Base-by-base conservation (phyloP, 2,797 vertebrate genomes). In the Myotis pilosus region DNA sequence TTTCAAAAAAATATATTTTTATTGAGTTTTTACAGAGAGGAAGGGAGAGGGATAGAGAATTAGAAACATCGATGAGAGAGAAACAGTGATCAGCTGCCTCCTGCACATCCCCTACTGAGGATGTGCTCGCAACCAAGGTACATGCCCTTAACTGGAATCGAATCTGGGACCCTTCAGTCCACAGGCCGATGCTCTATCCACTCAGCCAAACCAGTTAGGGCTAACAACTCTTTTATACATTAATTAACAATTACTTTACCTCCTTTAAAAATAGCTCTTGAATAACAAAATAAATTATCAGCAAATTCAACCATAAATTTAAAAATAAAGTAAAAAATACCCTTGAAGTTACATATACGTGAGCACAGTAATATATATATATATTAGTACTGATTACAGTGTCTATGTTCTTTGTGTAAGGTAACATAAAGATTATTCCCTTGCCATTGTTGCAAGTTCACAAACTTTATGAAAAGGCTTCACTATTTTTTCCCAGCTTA, bases 251-350 rank as follows among this genome's bases (percentile, higher is more conserved):
- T 8, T 82, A 1, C 71, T 94, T 95, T 92, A 71, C 74, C 92
- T 92, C 89, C 80, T 83, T 94, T 95, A 92, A 91, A 78, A 95
- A 89, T 68, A 57, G 57, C 28, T 95, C 62, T 81, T 89, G 66
- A 93, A 74, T 64, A 81, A 94, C 66, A 96, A 95, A 94, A 93
- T 89, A 90, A 95, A 92, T 94, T 90, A 94, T 53, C 19, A 84
- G 84, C 51, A 92, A 93, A 75, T 75, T 82, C 47, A 78, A 94
- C 33, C 80, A 96, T 83, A 94, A 84, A 79, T 94, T 94, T 71
- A 89, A 93, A 87, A 83, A 93, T 69, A 53, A 82, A 86, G 49
- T 23, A 17, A 78, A 53, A 71, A 60, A 41, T 38, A 74, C 10
- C 30, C 84, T 41, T 87, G 9, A 38, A 79, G 68, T 38, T 51